Base-by-base conservation (phyloP, 2,113 vertebrate species). In the Eurystomus gularis region DNA sequence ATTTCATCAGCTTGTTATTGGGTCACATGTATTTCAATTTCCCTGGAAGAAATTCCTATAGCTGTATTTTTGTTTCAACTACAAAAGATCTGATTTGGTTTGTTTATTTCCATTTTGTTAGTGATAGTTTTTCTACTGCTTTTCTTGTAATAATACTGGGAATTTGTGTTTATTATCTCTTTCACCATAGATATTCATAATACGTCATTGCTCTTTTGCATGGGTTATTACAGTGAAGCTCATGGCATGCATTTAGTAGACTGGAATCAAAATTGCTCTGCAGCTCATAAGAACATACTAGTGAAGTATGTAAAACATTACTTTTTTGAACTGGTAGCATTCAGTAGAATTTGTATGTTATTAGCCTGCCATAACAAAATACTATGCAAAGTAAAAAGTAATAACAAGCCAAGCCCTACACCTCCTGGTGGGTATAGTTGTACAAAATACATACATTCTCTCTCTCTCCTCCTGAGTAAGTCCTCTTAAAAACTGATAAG, bases 141-240 rank as follows among this genome's bases (percentile, higher is more conserved):
- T 92, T 92, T 66, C 35, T 80, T 58, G 16, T 11, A 81, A 33
- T 78, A 80, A 42, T 40, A 46, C 9, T 5, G 4, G n/a, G 37
- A 88, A 76, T 81, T 46, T 83, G 48, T 79, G 49, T 48, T 82
- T 90, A 3, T 76, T 86, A 44, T 31, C 16, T 72, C 28, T 25
- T 69, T 65, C 42, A 28, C 80, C 39, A 19, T 19, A 72, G 52
- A 6, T 61, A 61, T 76, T 52, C 49, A 73, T 42, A 76, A 37
- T 0, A 0, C 31, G 76, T 82, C 46, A 17, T 26, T 65, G 44
- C 10, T 48, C 14, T 88, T 54, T 5, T 0, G 21, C 8, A 37
- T 26, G 13, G 52, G 80, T 90, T 80, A 58, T 72, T 54, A 40
- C 48, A 49, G 19, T 11, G n/a, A 77, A 72, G 49, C 9, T 82